phyloP scores from a whole-genome alignment of 2,888 invertebrate genomes.

The Colletes collaris region DNA sequence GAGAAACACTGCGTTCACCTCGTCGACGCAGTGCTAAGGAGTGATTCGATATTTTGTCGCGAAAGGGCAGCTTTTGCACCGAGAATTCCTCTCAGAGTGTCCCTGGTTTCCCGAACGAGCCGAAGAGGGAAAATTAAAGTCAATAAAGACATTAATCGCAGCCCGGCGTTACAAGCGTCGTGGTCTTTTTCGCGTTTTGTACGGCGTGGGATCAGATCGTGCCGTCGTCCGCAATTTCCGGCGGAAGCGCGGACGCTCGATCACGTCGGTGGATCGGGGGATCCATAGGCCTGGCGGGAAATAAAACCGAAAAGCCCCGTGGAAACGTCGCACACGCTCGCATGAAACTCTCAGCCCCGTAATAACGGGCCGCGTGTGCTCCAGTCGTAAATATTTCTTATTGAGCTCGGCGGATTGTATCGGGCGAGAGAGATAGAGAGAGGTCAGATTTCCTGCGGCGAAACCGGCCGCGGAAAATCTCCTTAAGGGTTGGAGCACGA shows the following conservation, averaged over 20 bases:
- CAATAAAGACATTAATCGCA: slow-evolving; percentile 18
- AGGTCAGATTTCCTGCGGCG: slow-evolving; percentile 12
- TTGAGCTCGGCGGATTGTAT: slow-evolving; percentile 51
- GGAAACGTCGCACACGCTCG: slow-evolving; percentile 51
- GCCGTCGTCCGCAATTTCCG: slow-evolving; percentile 29
- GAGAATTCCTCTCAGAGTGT: no score
- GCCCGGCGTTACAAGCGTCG: neutral
- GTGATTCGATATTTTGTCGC: no score
- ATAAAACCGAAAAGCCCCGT: slow-evolving; percentile 33
- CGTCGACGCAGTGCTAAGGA: no score
- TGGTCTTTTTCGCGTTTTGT: neutral
- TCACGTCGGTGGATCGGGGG: slow-evolving; percentile 11
- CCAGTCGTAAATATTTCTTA: slow-evolving; percentile 63
- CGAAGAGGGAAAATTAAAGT: neutral
- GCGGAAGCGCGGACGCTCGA: neutral
- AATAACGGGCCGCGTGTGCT: slow-evolving; percentile 59
- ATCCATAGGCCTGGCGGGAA: slow-evolving; percentile 30
- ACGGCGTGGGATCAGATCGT: slow-evolving; percentile 12
- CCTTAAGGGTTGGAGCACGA: slow-evolving; percentile 14
- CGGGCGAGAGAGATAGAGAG: slow-evolving; percentile 5
- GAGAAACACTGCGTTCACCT: no score
- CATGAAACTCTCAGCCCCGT: slow-evolving; percentile 40
- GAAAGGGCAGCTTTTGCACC: no score
- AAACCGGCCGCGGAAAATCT: slow-evolving; percentile 13
- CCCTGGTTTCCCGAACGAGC: no score